These are phyloP conservation scores for Oligia fasciuncula DNA, from an alignment of 2,888 invertebrate genomes.

Conservation along the genomic window DNA sequence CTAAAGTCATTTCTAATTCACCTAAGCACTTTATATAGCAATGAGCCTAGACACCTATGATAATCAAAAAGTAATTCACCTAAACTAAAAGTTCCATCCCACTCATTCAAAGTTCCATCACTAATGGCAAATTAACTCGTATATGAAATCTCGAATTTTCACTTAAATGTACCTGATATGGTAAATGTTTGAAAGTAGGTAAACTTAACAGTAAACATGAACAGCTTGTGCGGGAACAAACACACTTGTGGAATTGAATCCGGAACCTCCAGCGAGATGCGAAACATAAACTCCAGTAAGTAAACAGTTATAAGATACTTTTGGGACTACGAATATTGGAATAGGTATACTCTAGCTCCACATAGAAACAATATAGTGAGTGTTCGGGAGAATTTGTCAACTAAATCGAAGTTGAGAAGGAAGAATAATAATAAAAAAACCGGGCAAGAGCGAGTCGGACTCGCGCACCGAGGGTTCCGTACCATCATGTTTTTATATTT, in stretches of 20 bases:
- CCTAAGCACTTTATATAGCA: background rate
- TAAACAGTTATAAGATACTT: conserved; percentile 66
- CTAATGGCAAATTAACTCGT: conserved; percentile 3
- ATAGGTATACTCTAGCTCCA: conserved; percentile 29
- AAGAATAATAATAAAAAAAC: background rate
- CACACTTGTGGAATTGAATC: conserved; percentile 63
- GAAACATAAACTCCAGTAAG: conserved; percentile 59
- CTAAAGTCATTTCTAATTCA: background rate
- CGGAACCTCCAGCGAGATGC: conserved; percentile 46
- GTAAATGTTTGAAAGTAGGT: conserved; percentile 37
- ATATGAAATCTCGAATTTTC: conserved; percentile 11
- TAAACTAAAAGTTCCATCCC: background rate
- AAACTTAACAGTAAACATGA: conserved; percentile 54
- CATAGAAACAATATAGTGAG: conserved; percentile 18
- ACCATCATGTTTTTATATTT: too few species aligned
- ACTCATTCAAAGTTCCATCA: background rate
- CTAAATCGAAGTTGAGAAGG: background rate
- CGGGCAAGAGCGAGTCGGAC: too few species aligned
- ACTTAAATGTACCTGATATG: background rate
- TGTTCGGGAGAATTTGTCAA: conserved; percentile 9
- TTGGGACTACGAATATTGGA: conserved; percentile 54
- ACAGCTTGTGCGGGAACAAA: conserved; percentile 51
- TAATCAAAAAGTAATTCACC: background rate
- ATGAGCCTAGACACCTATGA: background rate
- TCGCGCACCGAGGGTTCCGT: too few species aligned